Evolutionary conservation across 2,888 invertebrate species (phyloP), one percentile per base, ranked within the genome.

Genomic region (Caenorhabditis sinica): DNA sequence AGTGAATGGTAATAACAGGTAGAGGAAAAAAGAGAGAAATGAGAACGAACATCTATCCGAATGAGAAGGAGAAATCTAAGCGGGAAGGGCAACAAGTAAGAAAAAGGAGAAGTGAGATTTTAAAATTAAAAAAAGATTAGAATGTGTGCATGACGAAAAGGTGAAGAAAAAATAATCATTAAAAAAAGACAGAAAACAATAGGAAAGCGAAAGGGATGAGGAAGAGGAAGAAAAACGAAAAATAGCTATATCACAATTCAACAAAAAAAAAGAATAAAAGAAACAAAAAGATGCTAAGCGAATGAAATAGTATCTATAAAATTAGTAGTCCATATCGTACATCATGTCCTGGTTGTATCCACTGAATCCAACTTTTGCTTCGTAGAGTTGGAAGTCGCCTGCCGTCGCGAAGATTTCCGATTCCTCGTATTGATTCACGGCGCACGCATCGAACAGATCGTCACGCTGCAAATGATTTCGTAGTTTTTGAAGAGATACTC

Each of bases 401-500:
- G 11, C 13, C 9, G 40, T 11, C 13, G 40, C 40, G 53, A 89
- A 87, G 2, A 80, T 33, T 23, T 43, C 68, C 15, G 72, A 28
- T 58, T 90, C 90, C 8, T 85, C 85, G 71, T 81, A 90, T 23
- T 83, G 79, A 60, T 90, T 90, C 11, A 77, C 73, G 9, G 87
- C 83, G 71, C 87, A 88, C 6, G 85, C 87, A 58, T 88, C 90
- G 51, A 88, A 90, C 13, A 90, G 80, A 61, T 71, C 77, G 60
- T 86, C 82, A 13, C 72, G 56, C 61, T 76, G 53, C 15, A 65
- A 58, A 53, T 66, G 36, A 20, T 56, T n/a, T n/a, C n/a, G n/a
- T n/a, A n/a, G n/a, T n/a, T n/a, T n/a, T n/a, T n/a, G n/a, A n/a
- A n/a, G n/a, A n/a, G n/a, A n/a, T n/a, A n/a, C n/a, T n/a, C n/a